phyloP scores from a whole-genome alignment of 2,113 vertebrate genomes.

The Ahaetulla prasina region DNA sequence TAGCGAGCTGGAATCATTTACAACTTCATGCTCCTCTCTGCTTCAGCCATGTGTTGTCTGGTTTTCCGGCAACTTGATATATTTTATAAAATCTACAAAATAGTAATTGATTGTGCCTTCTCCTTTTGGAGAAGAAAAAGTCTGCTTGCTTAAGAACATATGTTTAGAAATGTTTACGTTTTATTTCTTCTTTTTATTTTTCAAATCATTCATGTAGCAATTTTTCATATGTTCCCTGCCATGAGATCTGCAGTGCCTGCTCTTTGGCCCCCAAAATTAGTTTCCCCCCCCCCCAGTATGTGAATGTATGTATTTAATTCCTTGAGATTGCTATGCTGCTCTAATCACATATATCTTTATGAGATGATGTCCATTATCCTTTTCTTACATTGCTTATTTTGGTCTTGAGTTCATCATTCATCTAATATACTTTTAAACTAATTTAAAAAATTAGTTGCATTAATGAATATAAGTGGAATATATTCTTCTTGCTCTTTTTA shows the following conservation, averaged over 20 bases:
- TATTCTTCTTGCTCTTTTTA: not conserved
- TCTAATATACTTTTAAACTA: not conserved
- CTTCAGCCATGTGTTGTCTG: not conserved
- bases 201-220: not conserved
- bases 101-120: not conserved
- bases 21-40: not conserved
- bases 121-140: not conserved
- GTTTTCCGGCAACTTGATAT: not conserved
- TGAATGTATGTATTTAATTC: not conserved
- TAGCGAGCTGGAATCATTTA: not conserved
- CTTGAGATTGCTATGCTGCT: not conserved
- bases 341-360: not conserved
- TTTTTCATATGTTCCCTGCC: not conserved
- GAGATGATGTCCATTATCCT: not conserved
- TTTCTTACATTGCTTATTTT: not conserved
- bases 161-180: not conserved
- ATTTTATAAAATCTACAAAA: not conserved
- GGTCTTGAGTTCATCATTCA: not conserved
- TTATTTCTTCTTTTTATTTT: not conserved
- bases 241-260: too few species aligned
- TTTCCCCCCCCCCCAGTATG: too few species aligned
- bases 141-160: not conserved
- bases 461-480: not conserved
- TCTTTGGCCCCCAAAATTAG: not conserved
- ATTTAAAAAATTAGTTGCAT: not conserved